Conservation (phyloP, 2,888 invertebrate genomes). For the Mythimna loreyi region DNA sequence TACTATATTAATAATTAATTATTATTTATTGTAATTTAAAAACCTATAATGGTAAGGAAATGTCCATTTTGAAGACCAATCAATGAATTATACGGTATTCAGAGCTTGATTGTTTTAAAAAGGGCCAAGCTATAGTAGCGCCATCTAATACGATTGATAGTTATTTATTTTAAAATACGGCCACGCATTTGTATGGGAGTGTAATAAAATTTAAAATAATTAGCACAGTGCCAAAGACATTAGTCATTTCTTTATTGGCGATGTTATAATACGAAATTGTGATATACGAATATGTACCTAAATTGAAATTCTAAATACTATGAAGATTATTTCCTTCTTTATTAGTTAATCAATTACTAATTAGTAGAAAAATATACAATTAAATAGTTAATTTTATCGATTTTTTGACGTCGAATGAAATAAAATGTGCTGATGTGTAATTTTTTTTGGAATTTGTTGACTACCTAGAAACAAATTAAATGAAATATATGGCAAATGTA, state of each 20-base stretch:
- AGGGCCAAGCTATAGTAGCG: slow-evolving; percentile 31
- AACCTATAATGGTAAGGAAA: slow-evolving; percentile 26
- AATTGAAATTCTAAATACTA: slow-evolving; percentile 60
- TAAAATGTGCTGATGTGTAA: background rate
- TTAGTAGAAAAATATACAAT: slow-evolving; percentile 58
- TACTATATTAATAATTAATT: slow-evolving; percentile 3
- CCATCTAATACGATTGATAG: slow-evolving; percentile 19
- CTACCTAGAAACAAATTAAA: background rate
- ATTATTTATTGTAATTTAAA: slow-evolving; percentile 17
- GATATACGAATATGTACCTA: slow-evolving; percentile 71
- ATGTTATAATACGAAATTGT: slow-evolving; percentile 68
- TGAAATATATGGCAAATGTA: no score
- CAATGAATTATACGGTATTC: slow-evolving; percentile 30
- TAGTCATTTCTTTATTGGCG: slow-evolving; percentile 55
- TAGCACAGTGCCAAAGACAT: slow-evolving; percentile 68
- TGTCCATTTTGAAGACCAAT: slow-evolving; percentile 39
- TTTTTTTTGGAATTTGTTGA: slow-evolving; percentile 9
- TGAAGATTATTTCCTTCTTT: slow-evolving; percentile 17
- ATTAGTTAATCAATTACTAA: slow-evolving; percentile 43
- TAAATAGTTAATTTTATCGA: slow-evolving; percentile 31
- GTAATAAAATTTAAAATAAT: slow-evolving; percentile 34
- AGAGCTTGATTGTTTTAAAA: slow-evolving; percentile 11
- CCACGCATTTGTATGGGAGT: slow-evolving; percentile 2
- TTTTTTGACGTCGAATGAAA: slow-evolving; percentile 21
- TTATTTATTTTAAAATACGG: slow-evolving; percentile 5